phyloP scores from a whole-genome alignment of 2,113 vertebrate genomes.

The Enhydra lutris region DNA sequence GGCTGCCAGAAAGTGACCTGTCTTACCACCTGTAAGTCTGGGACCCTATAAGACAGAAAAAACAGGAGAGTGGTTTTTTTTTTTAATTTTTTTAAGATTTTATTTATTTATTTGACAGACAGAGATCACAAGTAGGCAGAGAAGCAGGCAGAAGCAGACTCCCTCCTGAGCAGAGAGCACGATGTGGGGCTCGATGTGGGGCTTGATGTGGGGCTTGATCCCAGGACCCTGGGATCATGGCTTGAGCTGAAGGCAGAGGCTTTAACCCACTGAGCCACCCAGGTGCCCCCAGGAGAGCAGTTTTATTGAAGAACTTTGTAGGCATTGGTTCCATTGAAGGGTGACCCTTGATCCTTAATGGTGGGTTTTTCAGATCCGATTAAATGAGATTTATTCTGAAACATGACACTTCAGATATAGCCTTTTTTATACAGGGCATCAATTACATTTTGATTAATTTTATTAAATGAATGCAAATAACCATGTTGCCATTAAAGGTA shows the following conservation, averaged over 20 bases:
- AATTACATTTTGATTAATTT: conserved; percentile 10
- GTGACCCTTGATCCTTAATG: neutral
- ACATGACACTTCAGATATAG: neutral
- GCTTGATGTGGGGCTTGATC: no score
- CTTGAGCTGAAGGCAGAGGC: no score
- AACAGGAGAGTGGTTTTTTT: neutral
- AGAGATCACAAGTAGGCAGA: no score
- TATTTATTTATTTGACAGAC: no score
- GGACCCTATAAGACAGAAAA: neutral
- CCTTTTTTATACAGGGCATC: neutral
- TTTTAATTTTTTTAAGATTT: no score
- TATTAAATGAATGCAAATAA: neutral
- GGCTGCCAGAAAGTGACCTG: neutral
- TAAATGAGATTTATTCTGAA: neutral
- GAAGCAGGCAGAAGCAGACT: no score
- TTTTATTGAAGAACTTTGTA: neutral
- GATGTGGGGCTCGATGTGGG: no score
- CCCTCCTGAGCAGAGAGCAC: no score
- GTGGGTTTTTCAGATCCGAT: neutral
- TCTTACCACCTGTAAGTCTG: neutral
- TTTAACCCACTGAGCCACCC: no score
- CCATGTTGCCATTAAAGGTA: neutral
- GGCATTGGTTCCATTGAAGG: neutral
- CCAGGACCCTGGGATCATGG: no score
- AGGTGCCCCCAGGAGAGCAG: neutral